phyloP scores from a whole-genome alignment of 2,888 invertebrate species.

The Leucophora obtusa region DNA sequence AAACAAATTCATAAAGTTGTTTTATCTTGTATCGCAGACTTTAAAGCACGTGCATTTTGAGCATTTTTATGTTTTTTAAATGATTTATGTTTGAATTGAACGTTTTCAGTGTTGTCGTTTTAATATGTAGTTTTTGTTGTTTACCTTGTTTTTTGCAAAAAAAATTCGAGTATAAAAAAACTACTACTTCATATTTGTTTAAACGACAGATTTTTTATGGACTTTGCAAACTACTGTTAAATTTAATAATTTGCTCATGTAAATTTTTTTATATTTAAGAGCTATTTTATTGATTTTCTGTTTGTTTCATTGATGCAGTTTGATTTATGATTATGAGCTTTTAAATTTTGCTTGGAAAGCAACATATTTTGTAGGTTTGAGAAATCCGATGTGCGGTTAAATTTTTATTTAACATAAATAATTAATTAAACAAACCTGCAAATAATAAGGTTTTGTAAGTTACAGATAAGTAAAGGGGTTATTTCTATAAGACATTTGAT shows the following conservation, averaged over 20 bases:
- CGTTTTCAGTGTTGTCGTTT: background rate
- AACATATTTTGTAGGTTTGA: no score
- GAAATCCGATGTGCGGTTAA: no score
- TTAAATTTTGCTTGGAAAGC: no score
- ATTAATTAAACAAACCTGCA: no score
- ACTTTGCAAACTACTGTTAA: conserved; percentile 15
- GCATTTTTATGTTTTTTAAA: background rate
- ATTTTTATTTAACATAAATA: no score
- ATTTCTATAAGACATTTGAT: no score
- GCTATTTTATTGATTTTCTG: background rate
- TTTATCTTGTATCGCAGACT: background rate
- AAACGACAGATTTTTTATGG: conserved; percentile 32
- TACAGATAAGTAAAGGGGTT: no score
- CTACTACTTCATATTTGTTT: background rate
- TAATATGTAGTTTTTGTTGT: conserved; percentile 32
- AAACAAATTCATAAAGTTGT: background rate
- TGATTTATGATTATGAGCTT: background rate
- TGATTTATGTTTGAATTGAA: conserved; percentile 22
- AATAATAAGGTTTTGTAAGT: no score
- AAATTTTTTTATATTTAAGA: conserved; percentile 6
- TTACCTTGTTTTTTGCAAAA: conserved; percentile 42
- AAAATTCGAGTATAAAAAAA: background rate
- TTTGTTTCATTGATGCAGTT: background rate
- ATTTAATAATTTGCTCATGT: background rate
- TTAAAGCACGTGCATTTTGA: conserved; percentile 26